These are phyloP conservation scores for Paramuricea clavata DNA, from an alignment of 92 coral and sea anemone species.

Conservation along the genomic window DNA sequence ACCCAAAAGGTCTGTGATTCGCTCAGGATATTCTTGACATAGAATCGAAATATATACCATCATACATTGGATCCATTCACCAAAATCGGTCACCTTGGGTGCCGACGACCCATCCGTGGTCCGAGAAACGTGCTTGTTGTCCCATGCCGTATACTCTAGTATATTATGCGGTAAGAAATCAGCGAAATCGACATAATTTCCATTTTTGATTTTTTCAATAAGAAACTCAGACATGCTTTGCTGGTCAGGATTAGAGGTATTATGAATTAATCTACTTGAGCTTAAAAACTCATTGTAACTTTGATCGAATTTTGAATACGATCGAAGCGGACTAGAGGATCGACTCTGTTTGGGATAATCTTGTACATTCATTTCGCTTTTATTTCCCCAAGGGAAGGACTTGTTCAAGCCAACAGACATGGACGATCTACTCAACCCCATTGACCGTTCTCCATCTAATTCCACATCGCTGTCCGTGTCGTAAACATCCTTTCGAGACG, in stretches of 20 bases:
- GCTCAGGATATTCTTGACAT: slow-evolving; percentile 68
- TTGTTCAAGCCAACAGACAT: neutral
- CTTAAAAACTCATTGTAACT: slow-evolving; percentile 27
- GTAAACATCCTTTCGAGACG: slow-evolving; percentile 1
- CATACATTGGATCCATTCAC: slow-evolving; percentile 97
- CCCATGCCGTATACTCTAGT: slow-evolving; percentile 36
- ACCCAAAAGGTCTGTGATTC: slow-evolving; percentile 78
- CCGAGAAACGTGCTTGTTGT: slow-evolving; percentile 34
- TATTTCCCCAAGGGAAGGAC: slow-evolving; percentile 33
- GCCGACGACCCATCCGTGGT: neutral
- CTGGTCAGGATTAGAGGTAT: slow-evolving; percentile 51
- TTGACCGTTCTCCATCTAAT: neutral
- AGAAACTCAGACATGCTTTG: slow-evolving; percentile 78
- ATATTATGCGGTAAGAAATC: slow-evolving; percentile 73
- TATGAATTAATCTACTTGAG: slow-evolving; percentile 29
- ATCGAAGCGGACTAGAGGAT: slow-evolving; percentile 34
- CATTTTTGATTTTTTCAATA: slow-evolving; percentile 79
- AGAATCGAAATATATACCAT: slow-evolving; percentile 81
- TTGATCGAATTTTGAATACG: slow-evolving; percentile 30
- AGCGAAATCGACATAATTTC: slow-evolving; percentile 88
- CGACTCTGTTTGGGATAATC: slow-evolving; percentile 17
- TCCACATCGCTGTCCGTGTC: slow-evolving; percentile 17
- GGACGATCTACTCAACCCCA: neutral
- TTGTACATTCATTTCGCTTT: slow-evolving; percentile 10
- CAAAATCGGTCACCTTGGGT: slow-evolving; percentile 80